A percentile compares a stretch with the other conserved stretches of the same genome.
Evolutionary conservation across 2,888 invertebrate genomes (phyloP).

Genomic region (Sepiola atlantica): DNA sequence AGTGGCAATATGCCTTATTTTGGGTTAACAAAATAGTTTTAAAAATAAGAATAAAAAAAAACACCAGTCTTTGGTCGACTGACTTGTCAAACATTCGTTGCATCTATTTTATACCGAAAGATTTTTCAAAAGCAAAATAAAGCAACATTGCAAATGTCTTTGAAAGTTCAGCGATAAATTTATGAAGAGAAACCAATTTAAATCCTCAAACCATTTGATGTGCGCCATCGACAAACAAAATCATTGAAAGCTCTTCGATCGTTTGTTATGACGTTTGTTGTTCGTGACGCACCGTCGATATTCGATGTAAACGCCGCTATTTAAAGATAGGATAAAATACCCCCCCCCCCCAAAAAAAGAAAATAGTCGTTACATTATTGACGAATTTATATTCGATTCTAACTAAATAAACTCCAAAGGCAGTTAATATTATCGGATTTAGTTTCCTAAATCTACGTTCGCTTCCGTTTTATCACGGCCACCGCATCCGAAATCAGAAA

Average conservation of each 20-base stretch:
- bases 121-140: no score
- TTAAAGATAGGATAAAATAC: not conserved
- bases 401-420: not conserved
- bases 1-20: no score
- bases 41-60: no score
- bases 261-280: not conserved
- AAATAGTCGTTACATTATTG: not conserved
- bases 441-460: not conserved
- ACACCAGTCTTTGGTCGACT: no score
- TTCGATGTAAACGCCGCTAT: not conserved
- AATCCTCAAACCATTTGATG: not conserved
- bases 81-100: no score
- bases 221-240: not conserved
- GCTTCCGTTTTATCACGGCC: not conserved
- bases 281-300: not conserved
- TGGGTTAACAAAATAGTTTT: no score
- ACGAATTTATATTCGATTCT: not conserved
- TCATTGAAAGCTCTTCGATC: not conserved
- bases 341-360: not conserved
- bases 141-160: not conserved
- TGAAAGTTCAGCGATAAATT: not conserved
- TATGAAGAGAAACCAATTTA: not conserved
- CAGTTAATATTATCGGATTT: not conserved
- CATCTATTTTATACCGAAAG: no score
- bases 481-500: not conserved